phyloP scores from a whole-genome alignment of 2,888 invertebrate species.

The Anagyrus pseudococci region DNA sequence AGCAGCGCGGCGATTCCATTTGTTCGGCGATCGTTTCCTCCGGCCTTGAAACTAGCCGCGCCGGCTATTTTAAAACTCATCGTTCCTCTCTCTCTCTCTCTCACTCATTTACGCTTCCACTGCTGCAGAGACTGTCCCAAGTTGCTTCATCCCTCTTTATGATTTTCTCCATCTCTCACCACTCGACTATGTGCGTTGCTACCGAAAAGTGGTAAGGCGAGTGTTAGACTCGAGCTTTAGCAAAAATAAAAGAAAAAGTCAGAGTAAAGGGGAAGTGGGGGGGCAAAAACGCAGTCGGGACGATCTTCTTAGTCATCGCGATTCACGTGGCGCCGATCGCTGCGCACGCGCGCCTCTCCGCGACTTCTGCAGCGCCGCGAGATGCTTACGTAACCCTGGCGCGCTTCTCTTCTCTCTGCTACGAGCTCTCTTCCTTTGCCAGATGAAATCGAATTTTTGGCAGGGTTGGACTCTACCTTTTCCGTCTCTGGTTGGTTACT shows the following conservation, averaged over 20 bases:
- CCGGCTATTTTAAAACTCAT: conserved; percentile 31
- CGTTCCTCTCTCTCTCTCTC: not conserved
- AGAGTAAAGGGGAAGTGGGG: not conserved
- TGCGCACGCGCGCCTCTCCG: not conserved
- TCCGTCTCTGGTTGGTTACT: too few relatives aligned
- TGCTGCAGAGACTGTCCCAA: too few relatives aligned
- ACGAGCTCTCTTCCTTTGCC: too few relatives aligned
- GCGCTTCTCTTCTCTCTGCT: too few relatives aligned
- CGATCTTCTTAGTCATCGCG: conserved; percentile 23
- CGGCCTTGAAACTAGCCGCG: conserved; percentile 47
- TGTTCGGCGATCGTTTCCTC: conserved; percentile 53
- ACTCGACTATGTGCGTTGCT: not conserved
- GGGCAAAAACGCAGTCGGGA: not conserved
- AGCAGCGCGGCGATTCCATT: conserved; percentile 40
- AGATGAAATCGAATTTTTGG: too few relatives aligned
- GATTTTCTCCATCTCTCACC: too few relatives aligned
- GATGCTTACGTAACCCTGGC: not conserved
- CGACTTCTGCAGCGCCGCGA: too few relatives aligned
- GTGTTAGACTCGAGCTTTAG: too few relatives aligned
- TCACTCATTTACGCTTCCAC: conserved; percentile 1
- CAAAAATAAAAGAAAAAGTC: too few relatives aligned
- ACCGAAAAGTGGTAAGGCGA: not conserved
- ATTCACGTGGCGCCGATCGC: conserved; percentile 23
- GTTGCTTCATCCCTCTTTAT: not conserved
- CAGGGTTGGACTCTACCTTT: too few relatives aligned